Percentiles rank a stretch among this genome's conserved stretches.
Evolutionary conservation across 2,888 invertebrate species (phyloP).

Genomic region (Argyra leucocephala): DNA sequence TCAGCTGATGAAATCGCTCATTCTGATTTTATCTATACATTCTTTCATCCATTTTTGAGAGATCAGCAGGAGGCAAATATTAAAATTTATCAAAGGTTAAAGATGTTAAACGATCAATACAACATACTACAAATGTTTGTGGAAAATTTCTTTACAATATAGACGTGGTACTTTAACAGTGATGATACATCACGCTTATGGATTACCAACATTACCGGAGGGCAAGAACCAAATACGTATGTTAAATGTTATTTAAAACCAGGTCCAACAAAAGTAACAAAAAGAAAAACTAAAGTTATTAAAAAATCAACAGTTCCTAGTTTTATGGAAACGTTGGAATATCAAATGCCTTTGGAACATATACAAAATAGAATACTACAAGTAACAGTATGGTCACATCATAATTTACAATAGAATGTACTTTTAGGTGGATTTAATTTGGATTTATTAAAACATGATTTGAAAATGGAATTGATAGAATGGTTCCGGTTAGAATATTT

Average conservation of each 20-base stretch:
- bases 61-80: slow-evolving; percentile 88
- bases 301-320: slow-evolving; percentile 89
- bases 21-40: slow-evolving; percentile 93
- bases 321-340: slow-evolving; percentile 95
- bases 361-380: slow-evolving; percentile 69
- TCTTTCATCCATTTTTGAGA: slow-evolving; percentile 90
- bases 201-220: slow-evolving; percentile 70
- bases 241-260: slow-evolving; percentile 88
- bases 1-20: slow-evolving; percentile 91
- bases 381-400: slow-evolving; percentile 92
- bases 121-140: slow-evolving; percentile 44
- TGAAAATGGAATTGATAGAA: slow-evolving; percentile 68
- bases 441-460: slow-evolving; percentile 60
- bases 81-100: slow-evolving; percentile 63
- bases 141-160: slow-evolving; percentile 74
- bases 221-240: slow-evolving; percentile 78
- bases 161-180: slow-evolving; percentile 63
- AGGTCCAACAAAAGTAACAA: slow-evolving; percentile 83
- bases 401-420: slow-evolving; percentile 86
- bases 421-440: slow-evolving; percentile 87
- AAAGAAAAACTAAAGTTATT: slow-evolving; percentile 90
- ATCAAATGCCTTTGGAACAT: slow-evolving; percentile 71
- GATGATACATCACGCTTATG: slow-evolving; percentile 82
- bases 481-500: slow-evolving; percentile 68
- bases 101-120: slow-evolving; percentile 37